Base-by-base conservation (phyloP, 2,797 vertebrate species). In the Pangasius macronema region DNA sequence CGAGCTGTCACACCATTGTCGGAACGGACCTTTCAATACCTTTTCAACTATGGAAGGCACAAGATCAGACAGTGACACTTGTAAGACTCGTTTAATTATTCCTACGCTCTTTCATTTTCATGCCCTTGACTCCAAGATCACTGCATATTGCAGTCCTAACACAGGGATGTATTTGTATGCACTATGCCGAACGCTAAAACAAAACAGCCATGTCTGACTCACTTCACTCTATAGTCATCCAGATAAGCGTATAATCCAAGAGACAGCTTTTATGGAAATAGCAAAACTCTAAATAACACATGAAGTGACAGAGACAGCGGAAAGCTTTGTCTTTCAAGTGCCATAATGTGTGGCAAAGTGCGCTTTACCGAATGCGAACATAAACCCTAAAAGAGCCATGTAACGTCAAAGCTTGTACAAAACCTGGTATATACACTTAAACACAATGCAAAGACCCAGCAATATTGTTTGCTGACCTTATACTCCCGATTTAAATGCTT, bases 241-340 rank as follows among this genome's bases (percentile, higher is more conserved):
- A 70, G 61, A 79, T 84, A 57, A 76, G 82, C 51, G 24, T 67
- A 46, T 55, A 39, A 55, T 46, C 61, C 53, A 65, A 46, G 36
- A 85, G 51, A 63, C 24, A 20, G 77, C 70, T 83, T 46, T 88
- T 87, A 83, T 63, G 81, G 72, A 85, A 88, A 85, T 79, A 5
- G 67, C 63, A 53, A 73, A 87, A 80, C 73, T 88, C 70, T 53
- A 59, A 88, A 89, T 88, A 77, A 63, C 77, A 72, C 63, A 82
- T 68, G 83, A 83, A 76, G 39, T 84, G 63, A 82, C 73, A 79
- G 79, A 76, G 57, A 75, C 53, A 81, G 86, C 2, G 70, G 51
- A 89, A 53, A 86, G 57, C 68, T 80, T 81, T 82, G 85, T 87
- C 82, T 87, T 79, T 87, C 82, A 77, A 85, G 86, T 82, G 24